Base-by-base conservation (phyloP, 2,888 invertebrate genomes). In the Serripes groenlandicus region DNA sequence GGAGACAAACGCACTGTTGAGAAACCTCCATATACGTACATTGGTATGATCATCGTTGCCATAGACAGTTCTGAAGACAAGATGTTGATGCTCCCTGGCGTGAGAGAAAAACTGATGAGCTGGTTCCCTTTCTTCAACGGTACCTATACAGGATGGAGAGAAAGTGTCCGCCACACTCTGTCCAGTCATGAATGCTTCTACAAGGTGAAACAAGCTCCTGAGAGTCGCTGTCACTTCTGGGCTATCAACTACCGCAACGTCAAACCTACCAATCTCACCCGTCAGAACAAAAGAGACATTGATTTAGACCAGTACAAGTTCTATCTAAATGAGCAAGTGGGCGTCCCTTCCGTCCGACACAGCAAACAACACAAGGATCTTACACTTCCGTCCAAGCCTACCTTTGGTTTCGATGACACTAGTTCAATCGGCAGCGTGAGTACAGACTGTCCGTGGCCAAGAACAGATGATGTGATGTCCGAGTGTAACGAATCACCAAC, bases 1-100 rank as follows among this genome's bases (percentile, higher is more conserved):
- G n/a, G n/a, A 66, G 42, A 15, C 66, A 66, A 21, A 42, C 21
- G 18, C 1, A 26, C 2, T 30, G n/a, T 15, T 42, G 77, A 75
- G n/a, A 92, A 92, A 75, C 91, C 92, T 3, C 92, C 92, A 0
- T 92, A 91, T 73, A 78, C 89, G 28, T 92, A 92, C 78, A 83
- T 88, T 11, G 90, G 90, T n/a, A 87, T 92, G 87, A 81, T 90
- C 34, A 81, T 88, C 34, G 73, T 86, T 28, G 89, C 89, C 30
- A 90, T 92, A 34, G 69, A 86, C 78, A 75, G 66, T 21, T 85
- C 90, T 4, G 77, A 87, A 3, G 79, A 86, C 1, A 77, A 85
- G 69, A 34, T 49, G 23, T 82, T 90, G 18, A 87, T 90, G 3
- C 82, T 91, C 30, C 35, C 78, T 9, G 86, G 82, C 30, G 87